A percentile compares a stretch with the other conserved stretches of the same genome.
phyloP scores from a whole-genome alignment of 2,888 invertebrate genomes.

The Hypolimnas misippus region DNA sequence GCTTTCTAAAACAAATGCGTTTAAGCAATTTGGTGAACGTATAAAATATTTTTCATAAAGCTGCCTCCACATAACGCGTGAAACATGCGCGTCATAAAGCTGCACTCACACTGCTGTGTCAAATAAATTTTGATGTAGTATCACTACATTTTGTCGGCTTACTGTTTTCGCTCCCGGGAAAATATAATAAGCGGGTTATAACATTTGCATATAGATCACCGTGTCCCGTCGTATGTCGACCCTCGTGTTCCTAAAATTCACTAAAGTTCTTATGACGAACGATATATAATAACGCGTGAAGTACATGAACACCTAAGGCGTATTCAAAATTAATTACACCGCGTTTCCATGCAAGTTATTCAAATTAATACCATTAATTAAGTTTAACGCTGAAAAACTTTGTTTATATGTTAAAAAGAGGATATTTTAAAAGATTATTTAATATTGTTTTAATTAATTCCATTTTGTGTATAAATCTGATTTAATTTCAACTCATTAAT shows the following conservation, averaged over 20 bases:
- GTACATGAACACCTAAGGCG: not conserved
- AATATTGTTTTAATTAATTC: not conserved
- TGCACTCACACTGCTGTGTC: constrained; percentile 54
- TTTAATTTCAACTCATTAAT: constrained; percentile 10
- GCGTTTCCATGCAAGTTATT: constrained; percentile 14
- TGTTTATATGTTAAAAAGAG: not conserved
- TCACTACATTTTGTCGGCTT: constrained; percentile 66
- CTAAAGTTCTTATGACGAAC: constrained; percentile 65
- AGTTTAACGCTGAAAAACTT: not conserved
- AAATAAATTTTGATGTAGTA: constrained; percentile 75
- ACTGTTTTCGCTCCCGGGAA: constrained; percentile 64
- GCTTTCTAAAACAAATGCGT: not conserved
- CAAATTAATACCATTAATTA: not conserved
- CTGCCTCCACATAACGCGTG: constrained; percentile 11
- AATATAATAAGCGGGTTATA: constrained; percentile 83
- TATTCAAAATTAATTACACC: constrained; percentile 30
- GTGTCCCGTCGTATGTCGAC: constrained; percentile 58
- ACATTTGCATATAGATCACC: constrained; percentile 83
- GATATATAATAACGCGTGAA: constrained; percentile 57
- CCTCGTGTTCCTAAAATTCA: constrained; percentile 62
- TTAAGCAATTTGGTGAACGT: not conserved
- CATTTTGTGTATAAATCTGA: not conserved
- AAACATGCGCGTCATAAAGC: constrained; percentile 49
- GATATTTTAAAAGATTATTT: not conserved
- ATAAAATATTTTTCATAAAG: constrained; percentile 27